Evolutionary conservation across 2,113 vertebrate species (phyloP), one percentile per base, ranked within the genome.

Genomic region (Rhagologus leucostigma): DNA sequence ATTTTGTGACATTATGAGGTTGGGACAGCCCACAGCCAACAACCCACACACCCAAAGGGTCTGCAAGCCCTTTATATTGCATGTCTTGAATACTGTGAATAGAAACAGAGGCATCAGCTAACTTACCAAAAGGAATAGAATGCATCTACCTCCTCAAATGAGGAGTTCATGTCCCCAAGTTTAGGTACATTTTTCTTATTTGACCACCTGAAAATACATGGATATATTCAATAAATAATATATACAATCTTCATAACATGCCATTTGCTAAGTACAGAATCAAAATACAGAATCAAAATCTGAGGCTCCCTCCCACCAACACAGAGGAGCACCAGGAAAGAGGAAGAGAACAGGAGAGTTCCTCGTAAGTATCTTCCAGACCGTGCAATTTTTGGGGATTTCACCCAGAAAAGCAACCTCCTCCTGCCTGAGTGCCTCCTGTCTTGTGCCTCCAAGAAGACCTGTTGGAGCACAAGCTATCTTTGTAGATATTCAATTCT

Each of bases 71-170:
- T 74, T 68, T 11, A 13, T 12, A 42, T 8, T 6, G 2, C 21
- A 7, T 4, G 3, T 80, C 59, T 74, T 64, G 56, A 83, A 69
- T 46, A 44, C 19, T 35, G 21, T 59, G 65, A 42, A 35, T 16
- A 87, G 70, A 80, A 84, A 89, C 4, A 0, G 57, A 82, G 73
- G 27, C 44, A 93, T 20, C 64, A 16, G 84, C 93, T 63, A 53
- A 97, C 98, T 98, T 93, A 99, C 99, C 99, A 99, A 97, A 99
- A 99, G 20, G 99, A 99, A 98, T 99, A 99, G 98, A 99, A 99
- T 64, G 97, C 97, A 97, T 99, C 99, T 81, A 99, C 99, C 23
- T 99, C 99, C 97, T 99, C 99, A 97, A 99, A 99, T 10, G 99
- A 98, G 10, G 99, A 99, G 65, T 98, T 98, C 94, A 96, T 88